Evolutionary conservation across 1,140 invertebrate genomes (phyloP).

Genomic region (Parapsyche elsis): DNA sequence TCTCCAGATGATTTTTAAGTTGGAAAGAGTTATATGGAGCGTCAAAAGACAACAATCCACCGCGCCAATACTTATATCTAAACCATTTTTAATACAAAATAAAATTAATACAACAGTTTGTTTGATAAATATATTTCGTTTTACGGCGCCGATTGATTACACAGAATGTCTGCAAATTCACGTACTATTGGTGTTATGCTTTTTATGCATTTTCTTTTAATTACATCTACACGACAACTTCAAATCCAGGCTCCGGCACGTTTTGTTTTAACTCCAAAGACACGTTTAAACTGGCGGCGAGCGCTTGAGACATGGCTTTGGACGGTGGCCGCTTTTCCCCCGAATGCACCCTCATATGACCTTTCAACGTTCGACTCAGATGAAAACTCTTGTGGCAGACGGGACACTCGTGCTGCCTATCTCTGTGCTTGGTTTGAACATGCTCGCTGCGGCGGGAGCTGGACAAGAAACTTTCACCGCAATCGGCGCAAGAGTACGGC

Average conservation of each 20-base stretch:
- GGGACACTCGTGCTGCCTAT: conserved; percentile 44
- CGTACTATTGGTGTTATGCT: background rate
- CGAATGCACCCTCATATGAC: conserved; percentile 45
- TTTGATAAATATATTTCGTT: no score
- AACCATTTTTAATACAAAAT: no score
- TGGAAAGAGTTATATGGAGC: no score
- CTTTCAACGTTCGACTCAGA: conserved; percentile 30
- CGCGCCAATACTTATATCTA: no score
- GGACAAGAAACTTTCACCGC: conserved; percentile 44
- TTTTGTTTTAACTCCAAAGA: conserved; percentile 39
- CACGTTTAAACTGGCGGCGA: background rate
- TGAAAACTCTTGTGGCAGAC: conserved; percentile 49
- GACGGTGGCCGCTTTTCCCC: conserved; percentile 19
- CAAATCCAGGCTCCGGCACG: conserved; percentile 50
- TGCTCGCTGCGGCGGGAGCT: conserved; percentile 51
- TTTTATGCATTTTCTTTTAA: background rate
- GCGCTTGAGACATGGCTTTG: background rate
- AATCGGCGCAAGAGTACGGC: conserved; percentile 50
- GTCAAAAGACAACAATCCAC: no score
- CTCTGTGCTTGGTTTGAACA: conserved; percentile 48
- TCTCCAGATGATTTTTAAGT: no score
- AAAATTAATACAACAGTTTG: no score
- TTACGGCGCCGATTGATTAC: no score
- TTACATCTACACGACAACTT: conserved; percentile 51
- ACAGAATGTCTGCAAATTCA: no score